These are phyloP conservation scores for Nephrotoma flavescens DNA, from an alignment of 2,888 invertebrate species.

Conservation along the genomic window DNA sequence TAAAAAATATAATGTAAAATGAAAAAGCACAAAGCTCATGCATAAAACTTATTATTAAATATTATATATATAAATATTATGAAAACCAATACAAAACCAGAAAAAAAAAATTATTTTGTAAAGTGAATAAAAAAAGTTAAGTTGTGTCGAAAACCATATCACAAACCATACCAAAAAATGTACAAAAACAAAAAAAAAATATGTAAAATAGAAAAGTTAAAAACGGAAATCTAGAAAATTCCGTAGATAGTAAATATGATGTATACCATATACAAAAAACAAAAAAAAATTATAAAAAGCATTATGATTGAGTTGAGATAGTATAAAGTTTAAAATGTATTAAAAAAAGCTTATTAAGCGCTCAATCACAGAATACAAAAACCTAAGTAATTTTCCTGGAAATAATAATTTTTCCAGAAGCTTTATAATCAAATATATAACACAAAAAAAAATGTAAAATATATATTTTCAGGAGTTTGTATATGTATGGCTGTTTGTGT, in stretches of 20 bases:
- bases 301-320: not conserved
- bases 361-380: not conserved
- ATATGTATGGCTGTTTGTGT: not conserved
- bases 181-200: not conserved
- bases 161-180: not conserved
- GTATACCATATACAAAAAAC: not conserved
- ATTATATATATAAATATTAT: not conserved
- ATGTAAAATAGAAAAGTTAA: not conserved
- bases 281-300: not conserved
- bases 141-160: not conserved
- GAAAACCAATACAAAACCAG: not conserved
- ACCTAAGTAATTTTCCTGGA: not conserved
- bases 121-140: not conserved
- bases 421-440: not conserved
- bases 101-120: not conserved
- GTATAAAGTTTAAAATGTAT: not conserved
- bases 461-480: not conserved
- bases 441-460: not conserved
- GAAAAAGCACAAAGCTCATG: not conserved
- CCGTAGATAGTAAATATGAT: not conserved
- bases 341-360: not conserved
- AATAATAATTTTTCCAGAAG: not conserved
- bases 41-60: not conserved
- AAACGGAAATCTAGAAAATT: not conserved
- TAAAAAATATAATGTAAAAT: not conserved